phyloP scores from a whole-genome alignment of 2,888 invertebrate species.

The Apotomis betuletana region DNA sequence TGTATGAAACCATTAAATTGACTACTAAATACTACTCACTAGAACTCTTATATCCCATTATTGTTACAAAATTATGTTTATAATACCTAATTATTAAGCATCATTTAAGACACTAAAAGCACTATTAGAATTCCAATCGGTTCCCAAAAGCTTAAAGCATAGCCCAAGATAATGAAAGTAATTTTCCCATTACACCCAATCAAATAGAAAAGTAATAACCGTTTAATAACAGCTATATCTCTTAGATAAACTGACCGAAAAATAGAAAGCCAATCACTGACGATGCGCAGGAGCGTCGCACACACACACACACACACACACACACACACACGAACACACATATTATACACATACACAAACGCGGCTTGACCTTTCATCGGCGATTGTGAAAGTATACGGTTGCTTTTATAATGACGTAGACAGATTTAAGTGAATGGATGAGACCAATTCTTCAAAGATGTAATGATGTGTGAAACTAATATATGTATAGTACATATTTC shows the following conservation, averaged over 20 bases:
- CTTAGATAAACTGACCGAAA: constrained; percentile 53
- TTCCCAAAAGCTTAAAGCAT: not conserved
- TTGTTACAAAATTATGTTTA: no score
- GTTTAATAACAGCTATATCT: constrained; percentile 37
- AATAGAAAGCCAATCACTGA: constrained; percentile 69
- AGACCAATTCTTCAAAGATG: not conserved
- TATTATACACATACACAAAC: constrained; percentile 48
- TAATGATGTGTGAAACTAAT: constrained; percentile 9
- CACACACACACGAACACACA: constrained; percentile 47
- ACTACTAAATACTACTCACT: no score
- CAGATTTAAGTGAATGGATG: not conserved
- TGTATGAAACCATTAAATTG: no score
- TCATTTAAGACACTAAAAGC: no score
- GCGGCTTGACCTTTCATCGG: constrained; percentile 68
- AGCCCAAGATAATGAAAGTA: not conserved
- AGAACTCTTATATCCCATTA: no score
- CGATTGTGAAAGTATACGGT: constrained; percentile 68
- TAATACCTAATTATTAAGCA: no score
- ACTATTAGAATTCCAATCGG: no score
- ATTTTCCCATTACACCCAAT: constrained; percentile 12
- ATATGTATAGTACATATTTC: not conserved
- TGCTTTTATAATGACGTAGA: constrained; percentile 15
- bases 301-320: constrained; percentile 45
- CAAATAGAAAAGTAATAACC: constrained; percentile 21
- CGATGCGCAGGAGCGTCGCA: constrained; percentile 47